Conservation (phyloP, 1,140 invertebrate genomes). For the Saccostrea echinata region DNA sequence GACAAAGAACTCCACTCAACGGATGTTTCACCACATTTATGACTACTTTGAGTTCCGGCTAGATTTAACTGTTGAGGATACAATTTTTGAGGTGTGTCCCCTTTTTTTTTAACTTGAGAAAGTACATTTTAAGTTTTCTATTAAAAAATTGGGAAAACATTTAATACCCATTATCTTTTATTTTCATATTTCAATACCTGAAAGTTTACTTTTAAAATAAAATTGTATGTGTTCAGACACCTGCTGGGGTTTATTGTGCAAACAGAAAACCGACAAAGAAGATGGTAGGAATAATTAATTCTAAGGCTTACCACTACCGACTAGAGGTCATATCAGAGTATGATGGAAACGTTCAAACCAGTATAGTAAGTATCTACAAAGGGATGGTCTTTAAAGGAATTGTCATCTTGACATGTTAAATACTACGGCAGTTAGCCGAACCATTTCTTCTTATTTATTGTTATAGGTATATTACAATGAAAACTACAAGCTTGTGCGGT, state of each 20-base stretch:
- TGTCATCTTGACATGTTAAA: no score
- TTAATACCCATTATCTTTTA: no score
- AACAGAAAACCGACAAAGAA: conserved; percentile 41
- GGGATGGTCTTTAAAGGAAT: no score
- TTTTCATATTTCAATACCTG: no score
- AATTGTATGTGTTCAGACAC: conserved; percentile 54
- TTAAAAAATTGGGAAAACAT: no score
- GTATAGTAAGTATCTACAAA: conserved; percentile 47
- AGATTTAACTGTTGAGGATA: conserved; percentile 42
- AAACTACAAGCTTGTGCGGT: conserved; percentile 54
- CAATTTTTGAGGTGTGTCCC: conserved; percentile 62
- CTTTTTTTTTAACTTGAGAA: no score
- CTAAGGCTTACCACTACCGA: conserved; percentile 38
- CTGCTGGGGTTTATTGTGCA: conserved; percentile 56
- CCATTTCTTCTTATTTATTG: conserved; percentile 14
- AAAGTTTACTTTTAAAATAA: background rate
- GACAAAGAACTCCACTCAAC: background rate
- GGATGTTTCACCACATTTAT: conserved; percentile 61
- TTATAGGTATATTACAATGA: conserved; percentile 64
- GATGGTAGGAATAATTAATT: conserved; percentile 32
- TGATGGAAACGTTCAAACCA: background rate
- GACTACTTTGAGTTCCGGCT: conserved; percentile 65
- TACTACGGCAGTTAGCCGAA: background rate
- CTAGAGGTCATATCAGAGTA: conserved; percentile 2
- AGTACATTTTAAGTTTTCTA: no score